phyloP scores from a whole-genome alignment of 2,797 vertebrate genomes.

The Megalops cyprinoides region DNA sequence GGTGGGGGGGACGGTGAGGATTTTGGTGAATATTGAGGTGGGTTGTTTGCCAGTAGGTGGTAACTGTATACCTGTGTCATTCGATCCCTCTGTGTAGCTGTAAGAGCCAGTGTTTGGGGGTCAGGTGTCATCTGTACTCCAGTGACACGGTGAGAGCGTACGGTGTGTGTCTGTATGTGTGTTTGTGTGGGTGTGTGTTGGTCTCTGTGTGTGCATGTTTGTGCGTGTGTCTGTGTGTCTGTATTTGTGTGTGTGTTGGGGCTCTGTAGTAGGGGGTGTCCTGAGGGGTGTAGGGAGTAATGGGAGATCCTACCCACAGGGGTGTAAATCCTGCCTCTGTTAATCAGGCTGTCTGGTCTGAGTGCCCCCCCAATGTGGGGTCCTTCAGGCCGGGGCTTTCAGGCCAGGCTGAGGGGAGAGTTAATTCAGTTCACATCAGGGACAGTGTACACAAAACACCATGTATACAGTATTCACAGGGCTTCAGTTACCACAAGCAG shows the following conservation, averaged over 20 bases:
- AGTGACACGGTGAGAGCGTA: no score
- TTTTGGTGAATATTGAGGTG: background rate
- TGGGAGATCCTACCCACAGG: no score
- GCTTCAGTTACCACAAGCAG: background rate
- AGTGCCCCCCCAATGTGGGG: no score
- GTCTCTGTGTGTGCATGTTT: no score
- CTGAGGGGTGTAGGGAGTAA: background rate
- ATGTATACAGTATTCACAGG: background rate
- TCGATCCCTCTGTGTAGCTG: background rate
- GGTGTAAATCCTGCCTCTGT: background rate
- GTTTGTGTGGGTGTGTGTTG: no score
- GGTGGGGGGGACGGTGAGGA: background rate
- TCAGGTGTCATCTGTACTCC: conserved; percentile 10
- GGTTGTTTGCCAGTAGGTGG: background rate
- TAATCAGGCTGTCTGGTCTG: background rate
- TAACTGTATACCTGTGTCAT: background rate
- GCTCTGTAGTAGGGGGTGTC: no score
- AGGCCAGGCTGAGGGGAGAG: no score
- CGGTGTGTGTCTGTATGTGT: no score
- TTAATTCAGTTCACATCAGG: no score
- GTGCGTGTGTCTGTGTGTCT: no score
- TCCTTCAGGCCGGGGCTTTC: background rate
- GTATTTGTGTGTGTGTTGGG: no score
- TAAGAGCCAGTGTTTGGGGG: background rate
- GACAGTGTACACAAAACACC: no score